Evolutionary conservation across 2,888 invertebrate species (phyloP).

Genomic region (Caenorhabditis angaria): DNA sequence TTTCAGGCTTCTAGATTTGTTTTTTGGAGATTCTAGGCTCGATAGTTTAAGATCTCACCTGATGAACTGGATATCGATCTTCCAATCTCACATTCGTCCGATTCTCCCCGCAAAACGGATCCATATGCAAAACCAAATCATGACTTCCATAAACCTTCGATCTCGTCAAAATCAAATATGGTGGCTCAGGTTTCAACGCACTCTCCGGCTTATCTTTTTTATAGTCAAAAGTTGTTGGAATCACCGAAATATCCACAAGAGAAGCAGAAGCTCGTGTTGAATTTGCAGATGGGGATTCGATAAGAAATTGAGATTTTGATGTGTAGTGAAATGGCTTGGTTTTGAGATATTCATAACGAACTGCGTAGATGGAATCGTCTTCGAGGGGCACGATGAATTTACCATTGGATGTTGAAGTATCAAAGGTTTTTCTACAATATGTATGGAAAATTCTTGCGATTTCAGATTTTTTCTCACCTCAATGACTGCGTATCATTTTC

Average conservation of each 20-base stretch:
- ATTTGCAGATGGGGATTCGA: constrained; percentile 46
- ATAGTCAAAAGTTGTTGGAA: constrained; percentile 33
- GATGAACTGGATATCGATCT: constrained; percentile 33
- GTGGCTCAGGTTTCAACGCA: constrained; percentile 32
- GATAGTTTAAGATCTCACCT: not conserved
- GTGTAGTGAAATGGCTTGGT: constrained; percentile 56
- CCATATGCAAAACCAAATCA: constrained; percentile 56
- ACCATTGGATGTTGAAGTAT: constrained; percentile 56
- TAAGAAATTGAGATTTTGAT: constrained; percentile 53
- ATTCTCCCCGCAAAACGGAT: constrained; percentile 63
- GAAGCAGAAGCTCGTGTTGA: constrained; percentile 27
- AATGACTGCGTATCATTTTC: not conserved
- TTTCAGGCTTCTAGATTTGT: no score
- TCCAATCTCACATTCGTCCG: constrained; percentile 34
- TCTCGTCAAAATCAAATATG: constrained; percentile 32
- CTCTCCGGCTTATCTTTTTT: constrained; percentile 27
- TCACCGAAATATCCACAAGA: constrained; percentile 41
- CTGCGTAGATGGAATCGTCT: constrained; percentile 63
- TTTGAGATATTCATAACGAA: constrained; percentile 67
- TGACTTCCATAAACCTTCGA: constrained; percentile 24
- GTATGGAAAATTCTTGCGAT: not conserved
- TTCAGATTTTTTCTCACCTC: not conserved
- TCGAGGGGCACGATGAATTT: constrained; percentile 60
- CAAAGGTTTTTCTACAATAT: constrained; percentile 43
- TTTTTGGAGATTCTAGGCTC: no score